These are phyloP conservation scores for Poeciliopsis occidentalis DNA, from an alignment of 2,113 vertebrate genomes.

Conservation along the genomic window DNA sequence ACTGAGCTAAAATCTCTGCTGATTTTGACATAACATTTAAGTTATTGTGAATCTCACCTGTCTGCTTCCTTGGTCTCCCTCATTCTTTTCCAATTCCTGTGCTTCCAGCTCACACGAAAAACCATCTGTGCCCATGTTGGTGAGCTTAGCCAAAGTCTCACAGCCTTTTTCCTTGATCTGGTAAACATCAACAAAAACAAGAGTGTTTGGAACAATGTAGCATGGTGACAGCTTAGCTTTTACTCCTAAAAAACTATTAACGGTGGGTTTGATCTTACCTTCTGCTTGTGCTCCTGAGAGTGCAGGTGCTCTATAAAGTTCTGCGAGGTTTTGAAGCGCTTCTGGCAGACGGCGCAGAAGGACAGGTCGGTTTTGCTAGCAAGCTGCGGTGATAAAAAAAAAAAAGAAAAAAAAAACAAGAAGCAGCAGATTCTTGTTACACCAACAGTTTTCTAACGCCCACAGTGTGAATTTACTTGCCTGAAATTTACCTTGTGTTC, in stretches of 20 bases:
- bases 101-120: constrained; percentile 83
- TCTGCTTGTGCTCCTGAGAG: constrained; percentile 89
- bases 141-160: constrained; percentile 85
- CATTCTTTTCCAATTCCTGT: constrained; percentile 56
- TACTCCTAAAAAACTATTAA: background rate
- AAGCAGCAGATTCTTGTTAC: background rate
- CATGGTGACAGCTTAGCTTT: too few relatives aligned
- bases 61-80: constrained; percentile 68
- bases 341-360: constrained; percentile 91
- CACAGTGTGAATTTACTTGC: background rate
- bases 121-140: constrained; percentile 85
- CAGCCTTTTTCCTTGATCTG: constrained; percentile 76
- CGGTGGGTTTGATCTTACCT: constrained; percentile 83
- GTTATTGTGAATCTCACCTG: constrained; percentile 48
- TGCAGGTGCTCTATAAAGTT: constrained; percentile 95
- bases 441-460: background rate
- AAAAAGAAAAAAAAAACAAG: background rate
- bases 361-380: constrained; percentile 85
- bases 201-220: background rate
- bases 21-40: background rate
- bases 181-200: background rate
- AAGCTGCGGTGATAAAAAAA: constrained; percentile 72
- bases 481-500: constrained; percentile 89
- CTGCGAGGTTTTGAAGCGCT: constrained; percentile 89
- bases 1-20: background rate